Evolutionary conservation across 2,888 invertebrate species (phyloP).

Genomic region (Temnothorax ravouxi): DNA sequence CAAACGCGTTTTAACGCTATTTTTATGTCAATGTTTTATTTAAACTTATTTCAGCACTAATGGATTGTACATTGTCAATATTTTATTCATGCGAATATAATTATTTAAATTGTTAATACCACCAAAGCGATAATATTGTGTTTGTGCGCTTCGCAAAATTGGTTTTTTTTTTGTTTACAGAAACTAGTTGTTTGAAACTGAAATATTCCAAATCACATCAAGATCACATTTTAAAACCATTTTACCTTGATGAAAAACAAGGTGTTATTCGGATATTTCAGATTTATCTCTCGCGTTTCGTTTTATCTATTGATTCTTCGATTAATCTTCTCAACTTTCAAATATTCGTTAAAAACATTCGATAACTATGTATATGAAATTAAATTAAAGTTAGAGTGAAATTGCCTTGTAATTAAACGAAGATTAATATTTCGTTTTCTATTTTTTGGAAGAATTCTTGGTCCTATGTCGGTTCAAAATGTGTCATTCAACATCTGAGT

Average conservation of each 20-base stretch:
- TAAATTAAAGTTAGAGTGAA: not conserved
- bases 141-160: not conserved
- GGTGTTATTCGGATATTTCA: not conserved
- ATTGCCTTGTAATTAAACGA: not conserved
- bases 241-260: not conserved
- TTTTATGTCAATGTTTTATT: slow-evolving; percentile 3
- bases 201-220: not conserved
- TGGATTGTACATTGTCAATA: not conserved
- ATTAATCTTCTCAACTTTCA: not conserved
- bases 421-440: not conserved
- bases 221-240: not conserved
- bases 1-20: not conserved
- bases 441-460: no score
- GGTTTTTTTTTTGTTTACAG: not conserved
- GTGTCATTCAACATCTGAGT: not conserved
- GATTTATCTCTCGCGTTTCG: not conserved
- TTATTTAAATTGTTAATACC: slow-evolving; percentile 7
- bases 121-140: not conserved
- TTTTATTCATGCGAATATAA: not conserved
- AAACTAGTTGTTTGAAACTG: not conserved
- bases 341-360: not conserved
- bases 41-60: not conserved
- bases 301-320: not conserved
- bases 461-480: no score
- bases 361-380: not conserved